These are phyloP conservation scores for Lucifuga dentata DNA, from an alignment of 2,113 vertebrate species.

Conservation along the genomic window DNA sequence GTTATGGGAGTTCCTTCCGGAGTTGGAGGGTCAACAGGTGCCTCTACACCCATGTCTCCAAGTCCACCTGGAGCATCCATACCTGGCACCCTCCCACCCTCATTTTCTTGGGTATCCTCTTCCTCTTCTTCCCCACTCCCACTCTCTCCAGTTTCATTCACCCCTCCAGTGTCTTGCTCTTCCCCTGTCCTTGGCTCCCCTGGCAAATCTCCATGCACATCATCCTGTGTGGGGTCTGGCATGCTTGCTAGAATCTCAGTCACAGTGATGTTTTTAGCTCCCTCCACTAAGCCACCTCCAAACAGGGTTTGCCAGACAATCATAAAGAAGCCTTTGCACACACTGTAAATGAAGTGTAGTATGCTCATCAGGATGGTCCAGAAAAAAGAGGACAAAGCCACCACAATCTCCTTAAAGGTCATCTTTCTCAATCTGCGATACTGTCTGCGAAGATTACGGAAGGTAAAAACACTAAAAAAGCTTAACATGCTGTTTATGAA, in stretches of 20 bases:
- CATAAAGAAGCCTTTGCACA: slow-evolving; percentile 86
- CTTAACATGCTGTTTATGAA: slow-evolving; percentile 79
- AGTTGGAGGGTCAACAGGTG: slow-evolving; percentile 89
- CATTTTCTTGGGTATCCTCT: slow-evolving; percentile 83
- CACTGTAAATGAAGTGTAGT: slow-evolving; percentile 81
- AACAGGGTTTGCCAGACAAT: slow-evolving; percentile 91
- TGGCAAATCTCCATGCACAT: slow-evolving; percentile 88
- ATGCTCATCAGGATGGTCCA: slow-evolving; percentile 85
- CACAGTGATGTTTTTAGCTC: slow-evolving; percentile 90
- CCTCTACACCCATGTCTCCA: slow-evolving; percentile 91
- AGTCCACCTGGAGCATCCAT: slow-evolving; percentile 87
- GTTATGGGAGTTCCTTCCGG: slow-evolving; percentile 91
- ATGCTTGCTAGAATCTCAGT: slow-evolving; percentile 93
- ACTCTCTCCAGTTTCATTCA: slow-evolving; percentile 79
- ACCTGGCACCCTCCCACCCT: slow-evolving; percentile 84
- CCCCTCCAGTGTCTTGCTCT: slow-evolving; percentile 81
- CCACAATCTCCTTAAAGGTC: slow-evolving; percentile 86
- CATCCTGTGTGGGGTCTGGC: slow-evolving; percentile 94
- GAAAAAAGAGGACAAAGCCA: slow-evolving; percentile 81
- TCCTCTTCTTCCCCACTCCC: slow-evolving; percentile 84
- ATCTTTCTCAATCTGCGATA: slow-evolving; percentile 85
- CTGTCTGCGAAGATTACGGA: slow-evolving; percentile 87
- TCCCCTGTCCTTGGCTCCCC: slow-evolving; percentile 82
- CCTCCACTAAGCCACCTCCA: slow-evolving; percentile 92
- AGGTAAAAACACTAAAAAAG: slow-evolving; percentile 86